These are phyloP conservation scores for Passerculus sandwichensis DNA, from an alignment of 2,797 vertebrate genomes.

Conservation along the genomic window DNA sequence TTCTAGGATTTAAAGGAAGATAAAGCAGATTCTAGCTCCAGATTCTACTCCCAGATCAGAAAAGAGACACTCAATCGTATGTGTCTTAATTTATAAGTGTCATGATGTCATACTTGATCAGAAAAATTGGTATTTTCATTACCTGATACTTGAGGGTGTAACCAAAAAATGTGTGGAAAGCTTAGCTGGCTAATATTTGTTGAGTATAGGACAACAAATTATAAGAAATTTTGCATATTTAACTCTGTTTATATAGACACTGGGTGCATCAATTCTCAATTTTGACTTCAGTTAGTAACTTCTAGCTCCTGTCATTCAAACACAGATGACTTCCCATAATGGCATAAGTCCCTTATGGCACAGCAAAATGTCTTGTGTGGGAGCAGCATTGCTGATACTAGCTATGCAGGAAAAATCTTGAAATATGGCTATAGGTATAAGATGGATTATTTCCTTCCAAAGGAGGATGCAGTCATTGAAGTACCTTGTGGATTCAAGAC, in stretches of 20 bases:
- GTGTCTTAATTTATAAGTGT: background rate
- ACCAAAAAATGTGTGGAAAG: background rate
- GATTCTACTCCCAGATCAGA: background rate
- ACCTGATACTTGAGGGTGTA: background rate
- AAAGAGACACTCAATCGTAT: background rate
- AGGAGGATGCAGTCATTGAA: background rate
- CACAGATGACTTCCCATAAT: background rate
- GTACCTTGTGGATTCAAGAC: background rate
- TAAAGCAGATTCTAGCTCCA: background rate
- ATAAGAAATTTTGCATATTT: background rate
- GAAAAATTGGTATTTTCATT: background rate
- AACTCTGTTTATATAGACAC: background rate
- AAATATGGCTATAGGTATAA: background rate
- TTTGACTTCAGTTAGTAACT: background rate
- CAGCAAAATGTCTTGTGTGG: background rate
- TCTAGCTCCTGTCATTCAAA: background rate
- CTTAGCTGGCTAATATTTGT: background rate
- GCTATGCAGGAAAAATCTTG: background rate
- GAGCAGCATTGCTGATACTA: background rate
- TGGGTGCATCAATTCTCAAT: background rate
- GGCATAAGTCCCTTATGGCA: background rate
- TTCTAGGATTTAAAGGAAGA: background rate
- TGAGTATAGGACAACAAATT: background rate
- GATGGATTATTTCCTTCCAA: background rate
- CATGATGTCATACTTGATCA: background rate